Conservation (phyloP, 2,113 vertebrate species). For the Panthera uncia region DNA sequence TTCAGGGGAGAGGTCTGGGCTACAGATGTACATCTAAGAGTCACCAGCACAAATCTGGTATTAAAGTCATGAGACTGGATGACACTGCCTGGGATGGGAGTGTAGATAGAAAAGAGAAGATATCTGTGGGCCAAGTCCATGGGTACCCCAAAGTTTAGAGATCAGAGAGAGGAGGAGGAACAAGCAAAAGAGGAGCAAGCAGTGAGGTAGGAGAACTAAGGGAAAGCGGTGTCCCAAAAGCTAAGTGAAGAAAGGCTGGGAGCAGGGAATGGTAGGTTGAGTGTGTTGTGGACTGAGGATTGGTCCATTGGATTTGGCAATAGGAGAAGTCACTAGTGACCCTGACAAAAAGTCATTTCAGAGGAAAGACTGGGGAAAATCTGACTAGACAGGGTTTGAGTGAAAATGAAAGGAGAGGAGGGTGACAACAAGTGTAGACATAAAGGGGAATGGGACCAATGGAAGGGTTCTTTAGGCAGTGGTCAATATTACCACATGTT, state of each 20-base stretch:
- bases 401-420: background rate
- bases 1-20: background rate
- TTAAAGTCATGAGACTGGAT: background rate
- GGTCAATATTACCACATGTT: background rate
- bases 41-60: background rate
- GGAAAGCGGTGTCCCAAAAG: background rate
- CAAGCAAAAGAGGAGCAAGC: background rate
- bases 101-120: background rate
- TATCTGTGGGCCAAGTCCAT: background rate
- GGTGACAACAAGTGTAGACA: background rate
- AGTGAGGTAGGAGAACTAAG: background rate
- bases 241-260: background rate
- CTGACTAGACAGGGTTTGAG: background rate
- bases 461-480: background rate
- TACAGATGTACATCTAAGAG: background rate
- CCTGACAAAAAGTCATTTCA: slow-evolving; percentile 8
- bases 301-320: background rate
- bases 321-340: background rate
- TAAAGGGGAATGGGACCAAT: background rate
- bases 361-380: background rate
- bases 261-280: background rate
- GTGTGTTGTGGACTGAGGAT: background rate
- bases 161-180: background rate
- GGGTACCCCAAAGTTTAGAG: background rate
- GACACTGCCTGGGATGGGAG: background rate